phyloP scores from a whole-genome alignment of 2,888 invertebrate genomes.

The Dryococelus australis region DNA sequence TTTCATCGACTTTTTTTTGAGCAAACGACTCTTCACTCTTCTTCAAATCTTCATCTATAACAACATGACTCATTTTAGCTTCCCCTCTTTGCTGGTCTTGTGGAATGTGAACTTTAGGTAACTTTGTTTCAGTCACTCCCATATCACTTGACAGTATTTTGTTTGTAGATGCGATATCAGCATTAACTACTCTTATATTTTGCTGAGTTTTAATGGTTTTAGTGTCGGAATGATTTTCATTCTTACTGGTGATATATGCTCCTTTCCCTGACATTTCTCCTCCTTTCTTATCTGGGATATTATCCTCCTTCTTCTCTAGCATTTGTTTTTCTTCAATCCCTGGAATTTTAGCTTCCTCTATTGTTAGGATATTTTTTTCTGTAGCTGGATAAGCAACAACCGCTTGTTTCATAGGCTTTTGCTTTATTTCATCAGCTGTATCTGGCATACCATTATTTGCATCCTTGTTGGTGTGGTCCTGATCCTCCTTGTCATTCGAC shows the following conservation, averaged over 20 bases:
- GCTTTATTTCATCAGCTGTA: not conserved
- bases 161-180: not conserved
- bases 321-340: not conserved
- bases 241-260: not conserved
- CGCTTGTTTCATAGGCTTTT: not conserved
- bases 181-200: not conserved
- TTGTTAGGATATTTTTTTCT: not conserved
- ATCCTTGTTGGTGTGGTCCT: not conserved
- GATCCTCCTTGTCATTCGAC: not conserved
- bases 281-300: not conserved
- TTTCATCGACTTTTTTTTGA: conserved; percentile 17
- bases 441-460: not conserved
- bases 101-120: not conserved
- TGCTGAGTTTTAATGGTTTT: not conserved
- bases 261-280: not conserved
- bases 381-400: not conserved
- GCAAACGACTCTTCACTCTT: not conserved
- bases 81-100: not conserved
- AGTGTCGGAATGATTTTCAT: not conserved
- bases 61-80: not conserved
- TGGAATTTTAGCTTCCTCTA: not conserved
- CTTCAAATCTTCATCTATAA: not conserved
- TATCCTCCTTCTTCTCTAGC: not conserved
- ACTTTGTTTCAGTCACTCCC: not conserved
- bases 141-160: not conserved